These are phyloP conservation scores for Neosilurus hyrtlii DNA, from an alignment of 2,797 vertebrate genomes.

Conservation along the genomic window DNA sequence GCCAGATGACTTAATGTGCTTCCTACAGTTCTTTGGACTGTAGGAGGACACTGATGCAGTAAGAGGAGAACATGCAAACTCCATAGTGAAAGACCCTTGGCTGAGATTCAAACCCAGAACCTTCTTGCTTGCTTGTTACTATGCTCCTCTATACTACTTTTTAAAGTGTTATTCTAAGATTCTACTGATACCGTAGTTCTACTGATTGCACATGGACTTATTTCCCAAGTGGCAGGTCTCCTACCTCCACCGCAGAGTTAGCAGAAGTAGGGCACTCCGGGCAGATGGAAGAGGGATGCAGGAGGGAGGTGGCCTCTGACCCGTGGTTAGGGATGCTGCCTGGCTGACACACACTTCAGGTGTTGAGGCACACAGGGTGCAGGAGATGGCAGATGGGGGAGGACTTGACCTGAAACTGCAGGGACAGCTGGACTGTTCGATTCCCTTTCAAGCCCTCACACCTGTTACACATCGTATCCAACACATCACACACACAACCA, in stretches of 20 bases:
- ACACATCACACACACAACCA: constrained; percentile 59
- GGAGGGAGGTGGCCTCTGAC: constrained; percentile 61
- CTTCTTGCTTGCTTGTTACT: no score
- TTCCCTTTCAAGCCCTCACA: constrained; percentile 70
- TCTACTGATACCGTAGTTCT: no score
- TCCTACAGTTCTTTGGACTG: no score
- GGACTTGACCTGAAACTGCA: constrained; percentile 68
- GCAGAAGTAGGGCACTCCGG: constrained; percentile 13
- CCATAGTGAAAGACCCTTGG: no score
- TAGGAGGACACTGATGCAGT: no score
- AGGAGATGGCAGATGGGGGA: constrained; percentile 69
- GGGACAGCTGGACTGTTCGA: constrained; percentile 75
- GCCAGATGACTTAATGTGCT: no score
- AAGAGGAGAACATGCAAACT: no score
- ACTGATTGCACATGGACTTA: constrained; percentile 53
- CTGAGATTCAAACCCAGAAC: no score
- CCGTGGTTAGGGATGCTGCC: constrained; percentile 60
- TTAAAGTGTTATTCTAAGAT: no score
- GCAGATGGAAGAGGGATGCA: constrained; percentile 39
- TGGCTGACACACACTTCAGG: constrained; percentile 56
- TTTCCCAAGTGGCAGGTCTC: constrained; percentile 59
- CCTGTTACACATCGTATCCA: constrained; percentile 84
- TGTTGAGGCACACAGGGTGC: constrained; percentile 56
- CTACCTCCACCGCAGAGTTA: constrained; percentile 9
- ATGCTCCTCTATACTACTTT: no score